Evolutionary conservation across 1,140 invertebrate genomes (phyloP).

Genomic region (Aphaenogaster rudis): DNA sequence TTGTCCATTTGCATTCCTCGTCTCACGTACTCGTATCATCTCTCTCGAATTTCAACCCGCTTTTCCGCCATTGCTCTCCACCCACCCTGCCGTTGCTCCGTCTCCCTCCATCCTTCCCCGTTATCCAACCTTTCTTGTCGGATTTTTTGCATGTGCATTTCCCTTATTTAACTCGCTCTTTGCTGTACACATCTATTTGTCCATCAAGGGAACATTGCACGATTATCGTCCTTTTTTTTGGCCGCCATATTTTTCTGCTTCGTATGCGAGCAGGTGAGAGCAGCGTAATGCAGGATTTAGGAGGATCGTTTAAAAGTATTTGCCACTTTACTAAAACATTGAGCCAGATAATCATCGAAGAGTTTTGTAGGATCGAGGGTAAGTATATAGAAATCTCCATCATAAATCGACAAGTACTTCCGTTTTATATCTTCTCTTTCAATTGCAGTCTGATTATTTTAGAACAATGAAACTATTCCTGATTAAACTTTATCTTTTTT

Average conservation of each 20-base stretch:
- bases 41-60: conserved; percentile 67
- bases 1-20: conserved; percentile 80
- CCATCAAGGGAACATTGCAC: conserved; percentile 40
- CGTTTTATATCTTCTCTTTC: conserved; percentile 2
- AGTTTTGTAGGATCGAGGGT: neutral
- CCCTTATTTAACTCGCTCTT: conserved; percentile 18
- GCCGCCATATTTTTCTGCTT: conserved; percentile 32
- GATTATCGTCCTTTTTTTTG: conserved; percentile 14
- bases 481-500: neutral
- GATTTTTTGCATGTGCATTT: conserved; percentile 1
- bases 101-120: conserved; percentile 9
- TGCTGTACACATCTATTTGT: conserved; percentile 32
- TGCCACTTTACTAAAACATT: neutral
- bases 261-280: neutral
- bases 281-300: conserved; percentile 11
- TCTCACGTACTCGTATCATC: conserved; percentile 60
- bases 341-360: conserved; percentile 19
- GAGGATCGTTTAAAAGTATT: conserved; percentile 11
- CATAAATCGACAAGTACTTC: neutral
- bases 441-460: neutral
- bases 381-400: neutral
- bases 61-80: conserved; percentile 34
- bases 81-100: neutral
- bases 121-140: conserved; percentile 27
- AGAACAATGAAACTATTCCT: neutral